Evolutionary conservation across 2,888 invertebrate genomes (phyloP).

Genomic region (Nephrotoma appendiculata): DNA sequence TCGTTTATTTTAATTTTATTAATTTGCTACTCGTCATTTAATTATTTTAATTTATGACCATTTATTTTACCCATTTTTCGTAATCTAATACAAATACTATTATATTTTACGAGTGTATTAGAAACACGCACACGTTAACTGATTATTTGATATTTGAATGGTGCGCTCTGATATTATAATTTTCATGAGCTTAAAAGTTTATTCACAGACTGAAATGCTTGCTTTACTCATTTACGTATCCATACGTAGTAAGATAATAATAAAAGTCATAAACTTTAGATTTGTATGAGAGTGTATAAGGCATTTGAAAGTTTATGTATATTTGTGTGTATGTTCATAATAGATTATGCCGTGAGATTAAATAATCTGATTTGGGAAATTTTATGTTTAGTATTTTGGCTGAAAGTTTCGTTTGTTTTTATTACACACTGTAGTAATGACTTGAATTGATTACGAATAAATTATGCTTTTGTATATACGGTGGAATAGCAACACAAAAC

Average conservation of each 20-base stretch:
- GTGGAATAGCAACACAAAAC: too few species aligned
- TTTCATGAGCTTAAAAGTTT: too few species aligned
- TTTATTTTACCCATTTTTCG: not conserved
- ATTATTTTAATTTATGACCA: not conserved
- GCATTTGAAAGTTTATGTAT: too few species aligned
- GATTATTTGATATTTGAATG: not conserved
- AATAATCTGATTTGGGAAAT: not conserved
- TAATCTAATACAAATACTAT: not conserved
- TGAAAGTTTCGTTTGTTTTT: not conserved
- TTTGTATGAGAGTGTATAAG: too few species aligned
- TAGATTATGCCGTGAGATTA: not conserved
- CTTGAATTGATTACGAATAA: not conserved
- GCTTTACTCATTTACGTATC: too few species aligned
- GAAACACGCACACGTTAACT: not conserved
- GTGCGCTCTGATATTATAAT: not conserved
- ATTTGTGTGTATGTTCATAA: not conserved
- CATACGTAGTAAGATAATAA: too few species aligned
- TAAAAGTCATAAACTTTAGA: too few species aligned
- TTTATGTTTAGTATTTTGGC: not conserved
- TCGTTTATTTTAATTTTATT: not conserved
- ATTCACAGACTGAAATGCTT: too few species aligned
- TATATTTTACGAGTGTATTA: not conserved
- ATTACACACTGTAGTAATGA: not conserved
- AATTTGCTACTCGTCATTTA: not conserved
- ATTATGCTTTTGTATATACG: not conserved